These are phyloP conservation scores for Tiliacea citrago DNA, from an alignment of 2,888 invertebrate species.

Conservation along the genomic window DNA sequence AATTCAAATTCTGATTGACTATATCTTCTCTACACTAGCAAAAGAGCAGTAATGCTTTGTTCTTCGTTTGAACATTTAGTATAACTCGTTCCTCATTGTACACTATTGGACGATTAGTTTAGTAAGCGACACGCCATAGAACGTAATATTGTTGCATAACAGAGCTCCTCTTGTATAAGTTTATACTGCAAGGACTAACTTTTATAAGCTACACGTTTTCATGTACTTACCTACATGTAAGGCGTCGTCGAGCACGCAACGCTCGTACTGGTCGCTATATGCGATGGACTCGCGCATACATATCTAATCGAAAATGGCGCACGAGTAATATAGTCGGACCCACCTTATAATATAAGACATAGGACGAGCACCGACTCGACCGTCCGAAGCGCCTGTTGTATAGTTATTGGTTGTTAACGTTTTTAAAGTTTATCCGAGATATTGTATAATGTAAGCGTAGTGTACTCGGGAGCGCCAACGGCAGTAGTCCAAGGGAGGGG, in stretches of 20 bases:
- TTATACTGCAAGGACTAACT: constrained; percentile 48
- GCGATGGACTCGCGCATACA: constrained; percentile 49
- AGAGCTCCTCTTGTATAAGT: constrained; percentile 48
- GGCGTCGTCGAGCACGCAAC: constrained; percentile 21
- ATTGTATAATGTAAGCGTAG: constrained; percentile 36
- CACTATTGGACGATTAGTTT: constrained; percentile 14
- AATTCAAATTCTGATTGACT: no score
- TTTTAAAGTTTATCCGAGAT: constrained; percentile 82
- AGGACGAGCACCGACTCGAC: constrained; percentile 50
- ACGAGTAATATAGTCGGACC: constrained; percentile 27
- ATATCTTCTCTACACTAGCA: constrained; percentile 49
- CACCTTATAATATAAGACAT: constrained; percentile 1
- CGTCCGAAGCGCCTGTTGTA: constrained; percentile 65
- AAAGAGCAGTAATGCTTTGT: constrained; percentile 48
- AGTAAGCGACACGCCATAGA: not conserved
- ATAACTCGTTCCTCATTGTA: constrained; percentile 27
- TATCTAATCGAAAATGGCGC: constrained; percentile 48
- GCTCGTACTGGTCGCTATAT: constrained; percentile 12
- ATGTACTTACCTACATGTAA: constrained; percentile 40
- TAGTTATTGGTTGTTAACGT: constrained; percentile 80
- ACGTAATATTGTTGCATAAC: constrained; percentile 20
- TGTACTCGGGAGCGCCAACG: constrained; percentile 31
- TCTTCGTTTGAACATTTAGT: constrained; percentile 26
- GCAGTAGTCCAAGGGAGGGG: constrained; percentile 1
- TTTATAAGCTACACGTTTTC: constrained; percentile 58